Percentiles rank a stretch among this genome's conserved stretches.
Conservation (phyloP, 2,888 invertebrate species). For the Ochropleura plecta region DNA sequence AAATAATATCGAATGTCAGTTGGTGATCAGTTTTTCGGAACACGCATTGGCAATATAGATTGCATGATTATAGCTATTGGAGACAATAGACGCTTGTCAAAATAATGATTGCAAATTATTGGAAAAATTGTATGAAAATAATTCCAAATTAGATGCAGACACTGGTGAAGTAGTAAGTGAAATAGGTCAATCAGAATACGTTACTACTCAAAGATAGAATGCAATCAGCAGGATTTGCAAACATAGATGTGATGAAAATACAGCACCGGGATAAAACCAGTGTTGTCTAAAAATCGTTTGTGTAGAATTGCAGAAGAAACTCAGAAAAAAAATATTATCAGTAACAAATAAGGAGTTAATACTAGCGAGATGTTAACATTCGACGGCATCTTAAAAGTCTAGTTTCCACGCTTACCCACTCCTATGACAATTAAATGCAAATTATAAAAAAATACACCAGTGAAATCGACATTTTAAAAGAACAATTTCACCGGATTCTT, state of each 20-base stretch:
- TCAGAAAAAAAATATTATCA: not conserved
- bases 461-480: constrained; percentile 69
- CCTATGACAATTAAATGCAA: constrained; percentile 65
- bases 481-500: constrained; percentile 76
- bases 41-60: constrained; percentile 15
- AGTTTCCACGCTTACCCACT: constrained; percentile 37
- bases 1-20: constrained; percentile 53
- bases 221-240: constrained; percentile 13
- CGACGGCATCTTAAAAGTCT: constrained; percentile 20
- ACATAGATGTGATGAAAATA: not conserved
- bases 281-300: not conserved
- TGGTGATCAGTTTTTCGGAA: constrained; percentile 44
- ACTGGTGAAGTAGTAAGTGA: constrained; percentile 1
- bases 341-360: not conserved
- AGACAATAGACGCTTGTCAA: constrained; percentile 11
- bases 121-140: not conserved
- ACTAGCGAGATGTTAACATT: constrained; percentile 1
- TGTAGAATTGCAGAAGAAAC: not conserved
- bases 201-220: not conserved
- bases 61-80: constrained; percentile 26
- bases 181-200: constrained; percentile 22
- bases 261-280: not conserved
- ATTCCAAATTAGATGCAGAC: not conserved
- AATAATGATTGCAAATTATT: constrained; percentile 6
- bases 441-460: constrained; percentile 47